Percentiles rank a stretch among this genome's conserved stretches.
Evolutionary conservation across 2,797 vertebrate genomes (phyloP).

Genomic region (Percopsis omiscomaycus): DNA sequence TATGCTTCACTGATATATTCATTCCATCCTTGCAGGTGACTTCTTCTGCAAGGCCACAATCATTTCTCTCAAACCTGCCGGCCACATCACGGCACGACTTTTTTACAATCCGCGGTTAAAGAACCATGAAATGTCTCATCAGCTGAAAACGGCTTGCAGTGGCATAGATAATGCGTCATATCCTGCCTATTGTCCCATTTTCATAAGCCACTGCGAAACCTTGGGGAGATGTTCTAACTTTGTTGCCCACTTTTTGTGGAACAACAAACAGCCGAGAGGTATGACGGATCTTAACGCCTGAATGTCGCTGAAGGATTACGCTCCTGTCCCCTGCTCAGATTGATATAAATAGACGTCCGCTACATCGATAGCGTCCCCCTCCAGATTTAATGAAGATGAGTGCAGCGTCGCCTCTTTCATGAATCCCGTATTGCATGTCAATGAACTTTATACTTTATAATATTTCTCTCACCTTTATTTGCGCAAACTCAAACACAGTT

Average conservation of each 20-base stretch:
- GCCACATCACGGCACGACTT: constrained; percentile 61
- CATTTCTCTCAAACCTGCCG: constrained; percentile 58
- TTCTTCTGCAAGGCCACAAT: constrained; percentile 67
- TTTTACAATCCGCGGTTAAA: constrained; percentile 75
- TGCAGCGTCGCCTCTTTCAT: constrained; percentile 42
- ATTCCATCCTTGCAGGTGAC: constrained; percentile 57
- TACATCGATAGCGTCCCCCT: constrained; percentile 30
- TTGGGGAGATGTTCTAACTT: constrained; percentile 48
- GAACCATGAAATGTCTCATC: constrained; percentile 75
- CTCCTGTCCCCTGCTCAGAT: constrained; percentile 36
- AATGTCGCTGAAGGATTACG: constrained; percentile 41
- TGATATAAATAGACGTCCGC: constrained; percentile 60
- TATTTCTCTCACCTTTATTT: constrained; percentile 26
- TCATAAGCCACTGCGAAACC: constrained; percentile 31
- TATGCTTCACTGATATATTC: constrained; percentile 63
- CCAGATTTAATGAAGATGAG: constrained; percentile 67
- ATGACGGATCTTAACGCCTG: constrained; percentile 47
- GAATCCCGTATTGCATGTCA: constrained; percentile 69
- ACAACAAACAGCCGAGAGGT: constrained; percentile 39
- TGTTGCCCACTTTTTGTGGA: constrained; percentile 25
- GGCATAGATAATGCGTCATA: constrained; percentile 34
- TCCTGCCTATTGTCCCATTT: constrained; percentile 25
- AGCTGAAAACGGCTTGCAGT: constrained; percentile 64
- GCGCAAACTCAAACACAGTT: constrained; percentile 55
- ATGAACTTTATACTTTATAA: constrained; percentile 62